These are phyloP conservation scores for Parapristionchus giblindavisi DNA, from an alignment of 2,888 invertebrate genomes.

Conservation along the genomic window DNA sequence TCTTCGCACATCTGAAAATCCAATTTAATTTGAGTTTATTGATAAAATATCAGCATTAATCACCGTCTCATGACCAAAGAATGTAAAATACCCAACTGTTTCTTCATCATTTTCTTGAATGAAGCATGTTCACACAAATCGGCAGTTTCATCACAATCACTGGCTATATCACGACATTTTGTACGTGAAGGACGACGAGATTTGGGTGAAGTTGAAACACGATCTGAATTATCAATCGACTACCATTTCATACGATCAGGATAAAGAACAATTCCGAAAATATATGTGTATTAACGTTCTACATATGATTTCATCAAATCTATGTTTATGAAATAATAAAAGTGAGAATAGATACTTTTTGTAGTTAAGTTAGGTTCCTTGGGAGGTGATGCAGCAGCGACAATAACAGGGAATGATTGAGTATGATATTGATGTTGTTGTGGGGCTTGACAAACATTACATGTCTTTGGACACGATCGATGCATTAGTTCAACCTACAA, in stretches of 20 bases:
- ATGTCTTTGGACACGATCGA: conserved; percentile 33
- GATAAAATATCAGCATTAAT: background rate
- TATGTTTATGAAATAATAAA: no score
- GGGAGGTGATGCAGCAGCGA: conserved; percentile 6
- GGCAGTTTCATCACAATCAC: conserved; percentile 35
- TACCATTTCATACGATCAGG: background rate
- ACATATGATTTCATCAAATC: no score
- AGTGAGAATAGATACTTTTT: no score
- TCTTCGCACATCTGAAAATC: conserved; percentile 34
- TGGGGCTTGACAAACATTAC: conserved; percentile 24
- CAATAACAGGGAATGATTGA: background rate
- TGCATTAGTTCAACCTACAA: conserved; percentile 35
- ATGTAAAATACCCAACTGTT: conserved; percentile 8
- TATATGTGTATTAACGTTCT: no score
- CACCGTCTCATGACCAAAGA: background rate
- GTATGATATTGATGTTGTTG: no score
- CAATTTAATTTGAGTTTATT: background rate
- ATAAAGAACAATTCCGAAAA: no score
- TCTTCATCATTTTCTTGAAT: conserved; percentile 40
- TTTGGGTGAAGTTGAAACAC: background rate
- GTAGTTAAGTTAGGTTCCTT: no score
- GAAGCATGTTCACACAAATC: conserved; percentile 38
- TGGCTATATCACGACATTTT: conserved; percentile 29
- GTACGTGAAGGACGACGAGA: conserved; percentile 5
- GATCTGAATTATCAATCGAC: background rate